Percentiles rank a stretch among this genome's conserved stretches.
These are phyloP conservation scores for Stigmatopora argus DNA, from an alignment of 2,113 vertebrate genomes.

Conservation along the genomic window DNA sequence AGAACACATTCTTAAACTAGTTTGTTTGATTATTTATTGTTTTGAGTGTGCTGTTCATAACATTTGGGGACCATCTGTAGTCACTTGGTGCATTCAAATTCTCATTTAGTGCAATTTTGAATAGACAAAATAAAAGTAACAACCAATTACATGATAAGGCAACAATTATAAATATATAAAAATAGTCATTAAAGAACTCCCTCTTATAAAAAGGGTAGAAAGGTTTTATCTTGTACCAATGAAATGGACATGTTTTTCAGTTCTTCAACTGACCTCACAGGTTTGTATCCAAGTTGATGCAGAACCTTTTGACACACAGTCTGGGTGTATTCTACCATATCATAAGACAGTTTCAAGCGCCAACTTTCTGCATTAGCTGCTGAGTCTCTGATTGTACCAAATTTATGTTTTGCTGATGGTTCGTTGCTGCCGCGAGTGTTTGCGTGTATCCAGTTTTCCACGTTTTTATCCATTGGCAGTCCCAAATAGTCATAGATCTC, in stretches of 20 bases:
- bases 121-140: conserved; percentile 42
- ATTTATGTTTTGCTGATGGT: conserved; percentile 88
- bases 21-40: conserved; percentile 32
- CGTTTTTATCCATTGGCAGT: conserved; percentile 82
- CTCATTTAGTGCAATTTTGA: conserved; percentile 84
- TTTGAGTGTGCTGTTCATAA: conserved; percentile 61
- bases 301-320: conserved; percentile 84
- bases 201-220: conserved; percentile 87
- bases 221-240: conserved; percentile 87
- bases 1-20: conserved; percentile 47
- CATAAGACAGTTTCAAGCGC: conserved; percentile 89
- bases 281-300: conserved; percentile 85
- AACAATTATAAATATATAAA: conserved; percentile 86
- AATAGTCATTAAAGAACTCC: conserved; percentile 66
- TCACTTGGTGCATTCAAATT: conserved; percentile 54
- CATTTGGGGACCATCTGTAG: conserved; percentile 32
- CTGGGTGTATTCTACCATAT: conserved; percentile 92
- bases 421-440: conserved; percentile 87
- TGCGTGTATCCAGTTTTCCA: conserved; percentile 90
- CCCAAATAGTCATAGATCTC: conserved; percentile 93
- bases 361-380: conserved; percentile 91
- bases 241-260: conserved; percentile 88
- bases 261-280: conserved; percentile 81
- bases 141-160: conserved; percentile 75
- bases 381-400: conserved; percentile 88